phyloP scores from a whole-genome alignment of 2,888 invertebrate genomes.

The Hemistola chrysoprasaria region DNA sequence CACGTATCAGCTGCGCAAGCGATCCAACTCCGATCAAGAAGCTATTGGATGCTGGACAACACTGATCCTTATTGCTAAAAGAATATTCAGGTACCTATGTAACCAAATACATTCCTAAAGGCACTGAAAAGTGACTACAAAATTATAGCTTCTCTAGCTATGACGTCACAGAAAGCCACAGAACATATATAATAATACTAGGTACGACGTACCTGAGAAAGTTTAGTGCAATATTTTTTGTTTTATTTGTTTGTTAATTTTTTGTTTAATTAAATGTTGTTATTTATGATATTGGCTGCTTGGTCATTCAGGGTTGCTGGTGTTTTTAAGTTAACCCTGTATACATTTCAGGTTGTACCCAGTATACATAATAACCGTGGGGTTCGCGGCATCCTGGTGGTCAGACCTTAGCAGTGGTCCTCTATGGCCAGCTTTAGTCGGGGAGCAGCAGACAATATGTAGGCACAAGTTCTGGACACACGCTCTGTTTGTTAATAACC shows the following conservation, averaged over 20 bases:
- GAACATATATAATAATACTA: too few species aligned
- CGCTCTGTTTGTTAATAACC: constrained; percentile 21
- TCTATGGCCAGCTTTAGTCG: constrained; percentile 6
- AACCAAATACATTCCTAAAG: too few species aligned
- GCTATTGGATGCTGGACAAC: constrained; percentile 10
- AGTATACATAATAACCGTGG: constrained; percentile 21
- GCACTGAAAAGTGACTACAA: too few species aligned
- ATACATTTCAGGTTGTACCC: constrained; percentile 22
- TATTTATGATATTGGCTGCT: too few species aligned
- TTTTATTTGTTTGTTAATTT: too few species aligned
- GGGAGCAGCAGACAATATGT: constrained; percentile 19
- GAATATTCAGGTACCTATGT: constrained; percentile 23
- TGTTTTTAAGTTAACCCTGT: too few species aligned
- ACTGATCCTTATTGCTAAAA: constrained; percentile 17
- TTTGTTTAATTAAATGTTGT: too few species aligned
- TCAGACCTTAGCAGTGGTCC: constrained; percentile 18
- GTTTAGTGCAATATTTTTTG: too few species aligned
- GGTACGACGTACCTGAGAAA: too few species aligned
- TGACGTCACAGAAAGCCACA: too few species aligned
- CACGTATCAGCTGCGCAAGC: constrained; percentile 34
- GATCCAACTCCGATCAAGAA: constrained; percentile 12
- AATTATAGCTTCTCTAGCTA: too few species aligned
- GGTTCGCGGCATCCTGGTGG: constrained; percentile 32
- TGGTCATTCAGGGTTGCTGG: too few species aligned
- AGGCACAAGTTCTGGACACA: constrained; percentile 25